Evolutionary conservation across 2,888 invertebrate species (phyloP), one percentile per base, ranked within the genome.

Genomic region (Drosophila mulleri): DNA sequence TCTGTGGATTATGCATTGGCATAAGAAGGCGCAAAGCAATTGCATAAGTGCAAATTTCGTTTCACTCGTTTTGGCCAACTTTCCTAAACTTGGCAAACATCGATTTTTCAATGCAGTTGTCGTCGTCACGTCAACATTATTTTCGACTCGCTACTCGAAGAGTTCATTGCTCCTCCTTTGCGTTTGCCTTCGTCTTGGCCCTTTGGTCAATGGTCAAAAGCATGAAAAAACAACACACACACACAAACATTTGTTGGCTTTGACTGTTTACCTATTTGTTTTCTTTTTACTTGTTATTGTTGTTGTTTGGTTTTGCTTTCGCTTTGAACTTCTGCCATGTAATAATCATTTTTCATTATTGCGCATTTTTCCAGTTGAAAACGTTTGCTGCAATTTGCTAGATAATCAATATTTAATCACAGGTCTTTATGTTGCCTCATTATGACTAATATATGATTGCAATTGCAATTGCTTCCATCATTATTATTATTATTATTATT

Each of bases 361-460:
- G 83, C 81, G 59, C 80, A 73, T 80, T 86, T 83, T 80, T 67
- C 61, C 88, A 78, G 68, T 64, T 82, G 72, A 78, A 82, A 67
- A 44, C 84, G 47, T 67, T 83, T 80, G 60, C 42, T 67, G 59
- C 72, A 80, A 85, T 66, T 73, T 69, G 47, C 50, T 66, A 42
- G 66, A 57, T 75, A 84, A 86, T 88, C 89, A 83, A 86, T 88
- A 82, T 67, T 82, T 83, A 84, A 84, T 88, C 67, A 78, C 72
- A 78, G 62, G 64, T 78, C 67, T 70, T 78, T 86, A 70, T 70
- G 52, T 66, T 67, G 52, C 65, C 61, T 60, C 64, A 72, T 88
- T 88, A 82, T 73, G 76, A 71, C 76, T 79, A 67, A 82, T 71
- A 54, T 70, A 65, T 37, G 23, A 39, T 23, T 53, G 53, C 11